A percentile compares a stretch with the other conserved stretches of the same genome.
Evolutionary conservation across 2,797 vertebrate species (phyloP).

Genomic region (Sebastes variabilis): DNA sequence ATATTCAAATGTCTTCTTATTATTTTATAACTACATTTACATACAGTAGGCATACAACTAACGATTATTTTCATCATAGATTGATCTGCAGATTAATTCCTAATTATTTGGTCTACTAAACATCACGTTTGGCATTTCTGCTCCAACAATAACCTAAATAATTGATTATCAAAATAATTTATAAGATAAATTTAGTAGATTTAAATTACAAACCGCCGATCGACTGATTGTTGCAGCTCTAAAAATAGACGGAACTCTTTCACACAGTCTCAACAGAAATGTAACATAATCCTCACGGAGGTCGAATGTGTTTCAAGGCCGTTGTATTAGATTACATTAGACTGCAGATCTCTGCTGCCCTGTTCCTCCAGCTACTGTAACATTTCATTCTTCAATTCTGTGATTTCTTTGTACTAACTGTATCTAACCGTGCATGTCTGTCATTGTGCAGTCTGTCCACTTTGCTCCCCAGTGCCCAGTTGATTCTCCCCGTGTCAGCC

Average conservation of each 20-base stretch:
- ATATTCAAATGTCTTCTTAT: not conserved
- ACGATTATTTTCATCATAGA: not conserved
- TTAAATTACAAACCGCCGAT: not conserved
- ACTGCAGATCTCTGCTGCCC: not conserved
- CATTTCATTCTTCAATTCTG: not conserved
- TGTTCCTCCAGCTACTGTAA: not conserved
- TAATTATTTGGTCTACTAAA: not conserved
- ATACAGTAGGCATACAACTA: no score
- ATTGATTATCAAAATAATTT: not conserved
- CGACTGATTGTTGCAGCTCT: not conserved
- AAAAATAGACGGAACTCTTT: not conserved
- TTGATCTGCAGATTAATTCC: not conserved
- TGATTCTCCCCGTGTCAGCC: constrained; percentile 46
- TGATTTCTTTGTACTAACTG: constrained; percentile 2
- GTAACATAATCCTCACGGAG: not conserved
- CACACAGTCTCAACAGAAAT: not conserved
- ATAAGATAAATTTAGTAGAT: not conserved
- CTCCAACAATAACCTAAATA: not conserved
- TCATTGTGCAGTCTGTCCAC: constrained; percentile 10
- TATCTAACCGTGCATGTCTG: not conserved
- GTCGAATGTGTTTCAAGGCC: not conserved
- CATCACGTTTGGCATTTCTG: not conserved
- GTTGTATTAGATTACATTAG: not conserved
- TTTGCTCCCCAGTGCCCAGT: not conserved
- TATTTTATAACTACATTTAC: no score